Base-by-base conservation (phyloP, 2,888 invertebrate genomes). In the Archips xylosteana region DNA sequence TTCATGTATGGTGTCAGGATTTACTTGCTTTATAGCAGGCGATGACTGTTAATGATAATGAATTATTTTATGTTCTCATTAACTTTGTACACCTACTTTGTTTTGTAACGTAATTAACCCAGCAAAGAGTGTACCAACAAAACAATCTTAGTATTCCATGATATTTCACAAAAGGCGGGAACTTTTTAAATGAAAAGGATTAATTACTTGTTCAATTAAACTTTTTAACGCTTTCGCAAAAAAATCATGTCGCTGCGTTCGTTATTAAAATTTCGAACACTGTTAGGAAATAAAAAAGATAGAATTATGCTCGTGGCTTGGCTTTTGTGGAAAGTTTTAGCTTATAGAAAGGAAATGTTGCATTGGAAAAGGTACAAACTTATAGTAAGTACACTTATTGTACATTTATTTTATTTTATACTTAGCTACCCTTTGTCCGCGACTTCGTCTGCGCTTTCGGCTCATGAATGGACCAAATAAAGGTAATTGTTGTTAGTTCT, bases 191-290 rank as follows among this genome's bases (percentile, higher is more conserved):
- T 36, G 45, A 63, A 34, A 39, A n/a, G 45, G 64, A 45, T 45
- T 64, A 15, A 10, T 57, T 57, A 57, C 60, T 49, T 39, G 64
- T 71, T 65, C 64, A 65, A 71, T 71, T 65, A 71, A 71, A 71
- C 65, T 65, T 65, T 70, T 71, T 49, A 65, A 39, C 49, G 10
- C 39, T 59, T 49, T 69, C 13, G 47, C 57, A 13, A 42, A 62
- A 39, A 42, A 62, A 49, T 65, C n/a, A 45, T 51, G 39, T 71
- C 39, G 62, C 51, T 49, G n/a, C 34, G 39, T 62, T 62, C 62
- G 54, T 63, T 70, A 51, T 42, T 32, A 13, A 67, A 49, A 63
- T 15, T 39, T 36, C 10, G 13, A 36, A 36, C 36, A 6, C 32
- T 60, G n/a, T 36, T 34, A 36, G 34, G 13, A 59, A 54, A 34